A percentile compares a stretch with the other conserved stretches of the same genome.
These are phyloP conservation scores for Apotomis capreana DNA, from an alignment of 2,888 invertebrate genomes.

Conservation along the genomic window DNA sequence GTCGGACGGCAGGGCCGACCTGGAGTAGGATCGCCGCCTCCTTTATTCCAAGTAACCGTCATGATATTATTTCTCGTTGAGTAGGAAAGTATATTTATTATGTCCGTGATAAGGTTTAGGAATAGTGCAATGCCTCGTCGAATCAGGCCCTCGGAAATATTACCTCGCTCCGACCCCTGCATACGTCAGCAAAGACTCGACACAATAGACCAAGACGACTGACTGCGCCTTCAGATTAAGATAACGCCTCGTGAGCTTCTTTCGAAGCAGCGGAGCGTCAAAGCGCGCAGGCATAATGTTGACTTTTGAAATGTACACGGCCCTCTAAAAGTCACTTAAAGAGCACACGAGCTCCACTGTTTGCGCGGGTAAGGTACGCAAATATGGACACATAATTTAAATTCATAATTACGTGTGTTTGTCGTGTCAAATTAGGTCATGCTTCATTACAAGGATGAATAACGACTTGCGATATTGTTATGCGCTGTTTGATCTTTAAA, in stretches of 20 bases:
- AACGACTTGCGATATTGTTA: not conserved
- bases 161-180: conserved; percentile 57
- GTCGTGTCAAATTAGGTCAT: conserved; percentile 40
- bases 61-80: too few relatives aligned
- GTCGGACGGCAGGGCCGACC: too few relatives aligned
- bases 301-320: conserved; percentile 59
- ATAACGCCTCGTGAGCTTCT: conserved; percentile 65
- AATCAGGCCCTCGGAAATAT: conserved; percentile 53
- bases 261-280: conserved; percentile 56
- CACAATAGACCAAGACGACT: conserved; percentile 62
- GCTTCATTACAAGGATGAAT: conserved; percentile 38
- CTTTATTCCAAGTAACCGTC: too few relatives aligned
- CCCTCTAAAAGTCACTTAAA: conserved; percentile 39
- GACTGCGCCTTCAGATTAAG: conserved; percentile 71
- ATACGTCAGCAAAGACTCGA: conserved; percentile 60
- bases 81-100: too few relatives aligned
- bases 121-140: too few relatives aligned
- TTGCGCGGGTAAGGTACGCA: conserved; percentile 36
- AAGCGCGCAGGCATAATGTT: conserved; percentile 53
- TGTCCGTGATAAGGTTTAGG: too few relatives aligned
- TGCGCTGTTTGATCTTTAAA: not conserved
- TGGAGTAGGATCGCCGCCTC: too few relatives aligned
- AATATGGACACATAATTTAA: conserved; percentile 39
- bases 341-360: conserved; percentile 25
- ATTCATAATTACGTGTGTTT: conserved; percentile 40